phyloP scores from a whole-genome alignment of 1,140 invertebrate species.

The Artemia franciscana region DNA sequence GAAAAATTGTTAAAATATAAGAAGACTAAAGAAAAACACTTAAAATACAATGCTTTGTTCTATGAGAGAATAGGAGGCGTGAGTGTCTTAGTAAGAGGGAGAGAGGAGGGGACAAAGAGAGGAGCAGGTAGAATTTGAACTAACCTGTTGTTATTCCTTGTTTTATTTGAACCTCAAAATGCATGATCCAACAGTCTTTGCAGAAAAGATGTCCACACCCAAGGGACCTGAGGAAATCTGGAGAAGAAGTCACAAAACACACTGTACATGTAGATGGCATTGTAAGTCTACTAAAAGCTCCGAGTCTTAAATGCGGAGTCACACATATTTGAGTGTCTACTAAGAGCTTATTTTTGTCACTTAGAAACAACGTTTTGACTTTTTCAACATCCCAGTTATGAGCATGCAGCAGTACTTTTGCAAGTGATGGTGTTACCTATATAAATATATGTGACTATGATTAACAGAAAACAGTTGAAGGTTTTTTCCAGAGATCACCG shows the following conservation, averaged over 20 bases:
- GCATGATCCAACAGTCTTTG: conserved; percentile 78
- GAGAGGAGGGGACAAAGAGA: no score
- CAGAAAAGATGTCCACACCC: conserved; percentile 81
- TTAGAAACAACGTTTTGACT: conserved; percentile 48
- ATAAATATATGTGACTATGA: neutral
- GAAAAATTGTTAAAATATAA: no score
- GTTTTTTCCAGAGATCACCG: no score
- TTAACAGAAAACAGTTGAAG: no score
- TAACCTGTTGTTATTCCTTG: conserved; percentile 50
- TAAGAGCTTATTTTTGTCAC: conserved; percentile 47
- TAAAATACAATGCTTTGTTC: no score
- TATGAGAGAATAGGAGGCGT: no score
- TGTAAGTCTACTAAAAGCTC: conserved; percentile 9
- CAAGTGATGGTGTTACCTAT: conserved; percentile 63
- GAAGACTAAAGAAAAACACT: no score
- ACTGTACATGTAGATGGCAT: conserved; percentile 29
- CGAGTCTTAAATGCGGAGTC: conserved; percentile 19
- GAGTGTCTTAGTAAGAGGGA: no score
- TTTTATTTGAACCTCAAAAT: conserved; percentile 85
- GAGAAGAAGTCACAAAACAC: conserved; percentile 27
- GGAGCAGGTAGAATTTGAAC: neutral
- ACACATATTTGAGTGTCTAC: conserved; percentile 59
- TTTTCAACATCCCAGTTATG: conserved; percentile 63
- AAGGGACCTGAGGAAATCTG: conserved; percentile 44
- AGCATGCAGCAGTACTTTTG: conserved; percentile 68